Evolutionary conservation across 2,888 invertebrate species (phyloP).

Genomic region (Heliconius sara): DNA sequence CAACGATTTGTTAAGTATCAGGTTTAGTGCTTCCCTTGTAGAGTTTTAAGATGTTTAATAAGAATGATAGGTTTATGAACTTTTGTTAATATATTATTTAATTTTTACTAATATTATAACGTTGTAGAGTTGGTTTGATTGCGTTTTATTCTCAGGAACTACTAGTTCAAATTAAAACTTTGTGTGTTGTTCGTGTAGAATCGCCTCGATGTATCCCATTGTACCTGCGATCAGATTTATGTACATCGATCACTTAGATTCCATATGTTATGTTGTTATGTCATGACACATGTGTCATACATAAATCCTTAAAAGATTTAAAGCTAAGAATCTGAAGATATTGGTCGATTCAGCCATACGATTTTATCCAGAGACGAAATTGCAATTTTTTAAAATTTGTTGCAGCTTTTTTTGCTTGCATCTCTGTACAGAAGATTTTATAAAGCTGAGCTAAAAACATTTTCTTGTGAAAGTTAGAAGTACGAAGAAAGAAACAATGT

Average conservation of each 20-base stretch:
- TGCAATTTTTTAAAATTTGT: neutral
- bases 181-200: too few relatives aligned
- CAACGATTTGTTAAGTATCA: constrained; percentile 9
- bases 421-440: neutral
- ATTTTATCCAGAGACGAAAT: neutral
- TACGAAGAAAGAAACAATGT: too few relatives aligned
- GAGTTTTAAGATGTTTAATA: neutral
- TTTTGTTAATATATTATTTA: too few relatives aligned
- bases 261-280: too few relatives aligned
- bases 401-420: neutral
- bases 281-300: too few relatives aligned
- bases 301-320: neutral
- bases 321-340: neutral
- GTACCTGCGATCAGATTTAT: too few relatives aligned
- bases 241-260: too few relatives aligned
- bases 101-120: too few relatives aligned
- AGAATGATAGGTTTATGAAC: neutral
- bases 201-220: too few relatives aligned
- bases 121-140: too few relatives aligned
- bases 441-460: neutral
- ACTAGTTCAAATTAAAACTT: too few relatives aligned
- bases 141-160: too few relatives aligned
- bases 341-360: neutral
- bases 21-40: neutral
- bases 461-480: neutral